phyloP scores from a whole-genome alignment of 2,113 vertebrate species.

The Sinocyclocheilus rhinocerous region DNA sequence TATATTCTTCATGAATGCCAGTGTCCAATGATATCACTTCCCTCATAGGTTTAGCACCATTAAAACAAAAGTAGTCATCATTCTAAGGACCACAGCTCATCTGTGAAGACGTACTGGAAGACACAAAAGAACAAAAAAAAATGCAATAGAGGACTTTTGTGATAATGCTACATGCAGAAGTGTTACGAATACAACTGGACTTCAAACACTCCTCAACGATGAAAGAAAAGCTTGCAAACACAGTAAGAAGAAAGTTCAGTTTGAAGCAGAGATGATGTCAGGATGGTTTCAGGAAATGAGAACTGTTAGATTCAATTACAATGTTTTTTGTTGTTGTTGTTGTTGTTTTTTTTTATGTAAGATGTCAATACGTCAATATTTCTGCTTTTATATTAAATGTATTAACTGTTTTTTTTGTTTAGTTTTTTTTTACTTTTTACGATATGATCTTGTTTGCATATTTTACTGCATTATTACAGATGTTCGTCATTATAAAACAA shows the following conservation, averaged over 20 bases:
- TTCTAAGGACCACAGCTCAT: neutral
- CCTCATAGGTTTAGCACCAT: neutral
- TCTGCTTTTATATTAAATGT: no score
- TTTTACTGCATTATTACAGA: neutral
- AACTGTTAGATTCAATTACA: neutral
- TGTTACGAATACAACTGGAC: neutral
- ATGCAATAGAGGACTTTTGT: neutral
- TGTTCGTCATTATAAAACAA: no score
- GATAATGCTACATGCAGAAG: neutral
- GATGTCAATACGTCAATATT: no score
- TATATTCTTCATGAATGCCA: neutral
- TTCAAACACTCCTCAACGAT: neutral
- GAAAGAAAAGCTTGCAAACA: neutral
- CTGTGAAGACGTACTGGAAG: neutral
- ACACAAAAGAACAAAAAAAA: neutral
- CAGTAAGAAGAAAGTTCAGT: neutral
- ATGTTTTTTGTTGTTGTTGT: no score
- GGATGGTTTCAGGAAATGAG: neutral
- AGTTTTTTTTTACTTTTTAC: neutral
- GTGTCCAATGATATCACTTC: neutral
- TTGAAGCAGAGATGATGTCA: neutral
- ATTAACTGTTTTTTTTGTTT: no score
- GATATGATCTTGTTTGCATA: neutral
- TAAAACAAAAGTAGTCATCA: neutral
- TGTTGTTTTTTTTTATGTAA: no score